Base-by-base conservation (phyloP, 1,140 invertebrate species). In the Drosophila bocki region DNA sequence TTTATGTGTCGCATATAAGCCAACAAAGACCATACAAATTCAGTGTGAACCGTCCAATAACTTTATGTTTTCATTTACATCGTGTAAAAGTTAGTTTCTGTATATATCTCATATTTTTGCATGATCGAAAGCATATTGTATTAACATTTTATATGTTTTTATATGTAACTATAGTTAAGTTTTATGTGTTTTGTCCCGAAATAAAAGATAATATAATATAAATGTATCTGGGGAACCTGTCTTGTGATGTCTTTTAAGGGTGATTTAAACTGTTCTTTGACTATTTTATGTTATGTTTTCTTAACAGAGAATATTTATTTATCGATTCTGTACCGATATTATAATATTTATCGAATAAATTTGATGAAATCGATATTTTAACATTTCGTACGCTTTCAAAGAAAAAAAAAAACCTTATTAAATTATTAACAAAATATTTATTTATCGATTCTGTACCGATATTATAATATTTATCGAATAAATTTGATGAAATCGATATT, bases 1-100 rank as follows among this genome's bases (percentile, higher is more conserved):
- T 65, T 62, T 78, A 80, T 78, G 75, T 77, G 81, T 84, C 81
- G 59, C 81, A 84, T 84, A 84, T 80, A 82, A 80, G 26, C 39
- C 57, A 81, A 68, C 33, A 83, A 76, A 33, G 84, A 87, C 84
- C 84, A 87, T 87, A 87, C 64, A 56, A 69, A 87, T 86, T 77
- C 87, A 91, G 87, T 91, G 87, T 87, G 68, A 91, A 82, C 87
- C 87, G 87, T 91, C 87, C 87, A 91, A 91, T 91, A 81, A 79
- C 69, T 83, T 78, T 88, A 77, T 87, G 84, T 90, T 90, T 88
- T 81, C 85, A 78, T 74, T 41, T 54, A 32, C 51, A 79, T 78
- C 65, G 45, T 85, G 82, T 82, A 70, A 74, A 56, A 78, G 56
- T 67, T 70, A 62, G 53, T 47, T 62, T 63, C 15, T 85, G 64